Conservation (phyloP, 37 sponge, comb jelly and placozoan species). For the Beroe ovata region DNA sequence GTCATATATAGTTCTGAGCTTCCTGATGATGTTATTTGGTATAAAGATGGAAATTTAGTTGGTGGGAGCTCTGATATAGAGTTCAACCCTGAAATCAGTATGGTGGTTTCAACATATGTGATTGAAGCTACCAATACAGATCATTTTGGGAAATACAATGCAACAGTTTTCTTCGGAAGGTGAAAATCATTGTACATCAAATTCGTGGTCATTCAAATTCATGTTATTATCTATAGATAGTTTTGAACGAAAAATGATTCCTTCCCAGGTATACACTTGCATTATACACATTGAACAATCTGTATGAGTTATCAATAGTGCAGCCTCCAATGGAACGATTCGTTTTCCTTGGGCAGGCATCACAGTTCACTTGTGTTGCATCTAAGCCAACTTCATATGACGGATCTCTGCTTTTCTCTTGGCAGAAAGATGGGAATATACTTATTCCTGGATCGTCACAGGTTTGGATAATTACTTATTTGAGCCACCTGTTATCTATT, state of each 20-base stretch:
- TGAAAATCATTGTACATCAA: background rate
- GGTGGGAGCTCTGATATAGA: background rate
- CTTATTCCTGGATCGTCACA: background rate
- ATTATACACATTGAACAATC: background rate
- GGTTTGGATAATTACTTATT: too few species aligned
- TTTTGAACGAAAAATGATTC: background rate
- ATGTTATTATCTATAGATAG: background rate
- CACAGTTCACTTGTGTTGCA: background rate
- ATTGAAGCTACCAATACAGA: background rate
- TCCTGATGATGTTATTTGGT: constrained; percentile 57
- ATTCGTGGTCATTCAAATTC: background rate
- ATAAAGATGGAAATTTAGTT: background rate
- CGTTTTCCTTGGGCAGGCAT: background rate
- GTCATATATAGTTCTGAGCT: background rate
- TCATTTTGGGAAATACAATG: constrained; percentile 36
- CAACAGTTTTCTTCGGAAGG: constrained; percentile 12
- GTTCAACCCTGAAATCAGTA: background rate
- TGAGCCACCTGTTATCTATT: too few species aligned
- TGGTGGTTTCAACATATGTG: background rate
- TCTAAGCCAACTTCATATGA: background rate
- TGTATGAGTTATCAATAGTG: constrained; percentile 12
- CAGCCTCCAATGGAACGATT: background rate
- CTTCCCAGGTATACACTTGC: constrained; percentile 20
- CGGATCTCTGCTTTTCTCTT: background rate
- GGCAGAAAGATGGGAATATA: background rate